phyloP scores from a whole-genome alignment of 2,888 invertebrate genomes.

The Gymnosoma rotundatum region DNA sequence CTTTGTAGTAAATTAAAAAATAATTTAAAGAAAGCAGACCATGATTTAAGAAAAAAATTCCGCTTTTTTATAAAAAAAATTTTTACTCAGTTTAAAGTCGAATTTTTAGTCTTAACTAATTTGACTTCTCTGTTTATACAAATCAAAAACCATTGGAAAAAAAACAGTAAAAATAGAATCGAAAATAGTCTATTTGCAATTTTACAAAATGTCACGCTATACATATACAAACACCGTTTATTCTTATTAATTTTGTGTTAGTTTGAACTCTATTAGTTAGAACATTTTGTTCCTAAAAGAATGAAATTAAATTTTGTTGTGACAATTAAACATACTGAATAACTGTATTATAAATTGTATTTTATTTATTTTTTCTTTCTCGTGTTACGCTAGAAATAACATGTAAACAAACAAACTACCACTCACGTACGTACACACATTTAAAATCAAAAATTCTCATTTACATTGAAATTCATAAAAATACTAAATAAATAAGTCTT shows the following conservation, averaged over 20 bases:
- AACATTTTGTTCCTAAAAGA: slow-evolving; percentile 74
- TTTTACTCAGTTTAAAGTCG: no score
- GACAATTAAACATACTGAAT: slow-evolving; percentile 76
- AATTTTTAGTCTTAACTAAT: background rate
- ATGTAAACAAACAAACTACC: background rate
- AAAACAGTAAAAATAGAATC: background rate
- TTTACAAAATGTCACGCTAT: slow-evolving; percentile 10
- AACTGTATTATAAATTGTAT: slow-evolving; percentile 77
- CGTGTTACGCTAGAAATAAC: slow-evolving; percentile 11
- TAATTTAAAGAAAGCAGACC: no score
- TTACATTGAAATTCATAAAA: slow-evolving; percentile 18
- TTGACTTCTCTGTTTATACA: slow-evolving; percentile 3
- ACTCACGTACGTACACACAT: background rate
- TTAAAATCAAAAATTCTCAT: slow-evolving; percentile 14
- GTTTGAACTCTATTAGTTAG: slow-evolving; percentile 19
- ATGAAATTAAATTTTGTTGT: slow-evolving; percentile 79
- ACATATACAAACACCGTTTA: slow-evolving; percentile 1
- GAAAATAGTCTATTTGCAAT: slow-evolving; percentile 40
- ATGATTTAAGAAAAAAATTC: no score
- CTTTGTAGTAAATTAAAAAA: no score
- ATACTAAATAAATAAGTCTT: slow-evolving; percentile 42
- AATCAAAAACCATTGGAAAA: slow-evolving; percentile 26
- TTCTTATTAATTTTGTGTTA: slow-evolving; percentile 47
- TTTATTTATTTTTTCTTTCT: background rate
- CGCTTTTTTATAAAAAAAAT: no score